A percentile compares a stretch with the other conserved stretches of the same genome.
Evolutionary conservation across 2,888 invertebrate genomes (phyloP).

Genomic region (Brachyopa scutellaris): DNA sequence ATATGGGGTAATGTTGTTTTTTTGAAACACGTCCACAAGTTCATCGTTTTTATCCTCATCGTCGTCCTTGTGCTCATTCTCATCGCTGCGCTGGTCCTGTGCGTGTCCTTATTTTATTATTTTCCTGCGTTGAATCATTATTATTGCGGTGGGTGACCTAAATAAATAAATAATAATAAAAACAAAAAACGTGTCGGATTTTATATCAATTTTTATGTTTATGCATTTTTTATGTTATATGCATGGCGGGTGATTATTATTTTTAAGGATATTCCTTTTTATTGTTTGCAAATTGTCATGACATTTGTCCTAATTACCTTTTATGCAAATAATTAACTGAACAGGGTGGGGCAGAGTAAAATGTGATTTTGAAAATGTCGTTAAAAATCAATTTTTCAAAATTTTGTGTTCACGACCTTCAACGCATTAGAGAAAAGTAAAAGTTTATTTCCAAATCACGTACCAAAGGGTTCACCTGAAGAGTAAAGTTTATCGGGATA

Average conservation of each 20-base stretch:
- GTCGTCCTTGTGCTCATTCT: not conserved
- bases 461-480: no score
- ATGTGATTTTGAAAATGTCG: no score
- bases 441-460: no score
- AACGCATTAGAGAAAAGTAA: no score
- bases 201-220: not conserved
- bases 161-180: constrained; percentile 29
- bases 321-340: constrained; percentile 24
- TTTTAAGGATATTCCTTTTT: constrained; percentile 21
- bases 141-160: constrained; percentile 50
- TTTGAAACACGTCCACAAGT: not conserved
- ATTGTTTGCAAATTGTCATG: constrained; percentile 12
- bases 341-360: not conserved
- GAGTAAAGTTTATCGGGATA: no score
- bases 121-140: constrained; percentile 38
- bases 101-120: constrained; percentile 30
- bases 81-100: no score
- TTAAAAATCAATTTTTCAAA: no score
- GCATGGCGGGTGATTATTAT: not conserved
- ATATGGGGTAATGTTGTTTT: constrained; percentile 5
- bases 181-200: not conserved
- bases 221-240: not conserved
- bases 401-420: no score
- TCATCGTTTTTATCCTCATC: not conserved
- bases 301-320: constrained; percentile 52